Base-by-base conservation (phyloP, 2,113 vertebrate genomes). In the Mastomys natalensis region DNA sequence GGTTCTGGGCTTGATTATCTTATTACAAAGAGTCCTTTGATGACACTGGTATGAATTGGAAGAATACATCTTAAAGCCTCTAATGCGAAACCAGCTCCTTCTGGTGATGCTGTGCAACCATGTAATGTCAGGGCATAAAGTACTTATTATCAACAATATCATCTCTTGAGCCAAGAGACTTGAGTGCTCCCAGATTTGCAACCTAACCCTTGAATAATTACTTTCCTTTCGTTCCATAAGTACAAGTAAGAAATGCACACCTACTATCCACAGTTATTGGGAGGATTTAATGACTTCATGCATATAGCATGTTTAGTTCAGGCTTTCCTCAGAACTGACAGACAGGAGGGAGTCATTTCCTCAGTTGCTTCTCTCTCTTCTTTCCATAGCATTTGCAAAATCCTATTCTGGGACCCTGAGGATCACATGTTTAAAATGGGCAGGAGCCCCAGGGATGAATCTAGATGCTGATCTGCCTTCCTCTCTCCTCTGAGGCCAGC, bases 121-220 rank as follows among this genome's bases (percentile, higher is more conserved):
- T 55, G 53, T 55, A 16, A 55, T 15, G 45, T 45, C n/a, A n/a
- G 53, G 5, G 11, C 2, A 7, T 15, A 15, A 13, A 51, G 17
- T 0, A 37, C 34, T n/a, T 1, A 31, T 34, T 24, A 17, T 10
- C 4, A 60, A 19, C 0, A 55, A 9, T 16, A 26, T 21, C 6
- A 53, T 1, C 10, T 43, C 17, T 43, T n/a, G 40, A 73, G 13
- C 34, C 19, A 11, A 3, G 5, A 5, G 21, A 26, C 60, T 16
- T 2, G 1, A 43, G 66, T 11, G 8, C 21, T 43, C 48, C 58
- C n/a, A 81, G n/a, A 17, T 64, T 34, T 45, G 51, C 45, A 6
- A 10, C 51, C n/a, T n/a, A 48, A 34, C 6, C n/a, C 17, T 8
- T 31, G 90, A 43, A 81, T 16, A 88, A 70, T 34, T 74, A 5